Evolutionary conservation across 1,140 invertebrate genomes (phyloP).

Genomic region (Bombus ignitus): DNA sequence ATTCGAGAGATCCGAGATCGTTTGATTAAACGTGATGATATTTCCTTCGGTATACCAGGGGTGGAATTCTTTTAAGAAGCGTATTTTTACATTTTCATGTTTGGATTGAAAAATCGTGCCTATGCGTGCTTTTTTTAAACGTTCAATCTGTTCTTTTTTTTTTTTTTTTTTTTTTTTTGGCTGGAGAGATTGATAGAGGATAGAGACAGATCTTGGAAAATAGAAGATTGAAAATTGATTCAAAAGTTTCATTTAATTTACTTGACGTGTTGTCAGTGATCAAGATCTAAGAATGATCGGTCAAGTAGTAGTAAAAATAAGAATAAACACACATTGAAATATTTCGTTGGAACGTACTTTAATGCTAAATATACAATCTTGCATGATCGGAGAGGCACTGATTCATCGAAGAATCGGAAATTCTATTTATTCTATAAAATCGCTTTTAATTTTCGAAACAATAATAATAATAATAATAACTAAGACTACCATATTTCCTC

Average conservation of each 20-base stretch:
- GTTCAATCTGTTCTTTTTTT: too few species aligned
- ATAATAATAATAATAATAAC: too few species aligned
- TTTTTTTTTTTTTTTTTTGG: too few species aligned
- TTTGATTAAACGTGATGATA: neutral
- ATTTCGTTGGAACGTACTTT: neutral
- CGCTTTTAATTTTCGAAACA: too few species aligned
- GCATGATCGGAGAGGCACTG: neutral
- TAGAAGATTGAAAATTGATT: neutral
- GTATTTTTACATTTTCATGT: too few species aligned
- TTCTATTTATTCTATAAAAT: too few species aligned
- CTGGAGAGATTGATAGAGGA: too few species aligned
- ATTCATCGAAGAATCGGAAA: neutral
- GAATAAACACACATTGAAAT: neutral
- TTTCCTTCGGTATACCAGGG: neutral
- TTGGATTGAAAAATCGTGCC: too few species aligned
- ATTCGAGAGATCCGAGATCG: neutral
- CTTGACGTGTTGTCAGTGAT: rapidly evolving
- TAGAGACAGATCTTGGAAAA: too few species aligned
- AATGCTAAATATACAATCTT: neutral
- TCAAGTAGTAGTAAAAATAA: neutral
- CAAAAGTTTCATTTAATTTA: neutral
- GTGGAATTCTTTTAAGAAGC: too few species aligned
- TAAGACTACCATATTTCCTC: too few species aligned
- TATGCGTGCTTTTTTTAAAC: too few species aligned
- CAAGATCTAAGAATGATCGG: neutral